Evolutionary conservation across 2,888 invertebrate genomes (phyloP), one percentile per base, ranked within the genome.

Genomic region (Amblyteles armatorius): DNA sequence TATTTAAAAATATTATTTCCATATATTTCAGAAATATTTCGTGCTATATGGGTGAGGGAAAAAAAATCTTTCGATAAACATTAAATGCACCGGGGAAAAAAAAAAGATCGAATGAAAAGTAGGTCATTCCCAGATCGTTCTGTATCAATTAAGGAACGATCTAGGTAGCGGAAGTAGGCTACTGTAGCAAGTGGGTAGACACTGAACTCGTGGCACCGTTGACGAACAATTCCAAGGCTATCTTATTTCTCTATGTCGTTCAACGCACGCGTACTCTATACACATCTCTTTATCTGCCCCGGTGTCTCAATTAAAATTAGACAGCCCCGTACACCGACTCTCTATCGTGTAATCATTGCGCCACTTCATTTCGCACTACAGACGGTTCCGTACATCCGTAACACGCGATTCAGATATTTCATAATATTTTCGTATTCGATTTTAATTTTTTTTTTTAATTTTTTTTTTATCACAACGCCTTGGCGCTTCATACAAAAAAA

Each of bases 301-400:
- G 55, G 19, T 57, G 71, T 82, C 82, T 79, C 82, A 72, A 85
- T 85, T 79, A 82, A 85, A 82, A 85, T 85, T 82, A 85, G 82
- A 79, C 85, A 85, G 68, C 85, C 82, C 79, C 82, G 82, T 71
- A 76, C 67, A 76, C 67, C 82, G 85, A 85, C 82, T 82, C 82
- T 85, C 79, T 82, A 85, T 82, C 85, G 71, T 74, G 85, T 76
- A 82, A 85, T 85, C 82, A 48, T 85, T 63, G 85, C 85, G 79
- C 82, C 85, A 82, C 40, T 19, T 57, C 65, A 55, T 74, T 72
- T 73, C 63, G 76, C 57, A 57, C 55, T 65, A 13, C 3, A 33
- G 29, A 60, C 60, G 11, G n/a, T 44, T 60, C 52, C 77, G 48
- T 29, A 33, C 36, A 44, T 57, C 57, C 16, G 16, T 13, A 50